Conservation (phyloP, 2,113 vertebrate species). For the Herpetotheres cachinnans region DNA sequence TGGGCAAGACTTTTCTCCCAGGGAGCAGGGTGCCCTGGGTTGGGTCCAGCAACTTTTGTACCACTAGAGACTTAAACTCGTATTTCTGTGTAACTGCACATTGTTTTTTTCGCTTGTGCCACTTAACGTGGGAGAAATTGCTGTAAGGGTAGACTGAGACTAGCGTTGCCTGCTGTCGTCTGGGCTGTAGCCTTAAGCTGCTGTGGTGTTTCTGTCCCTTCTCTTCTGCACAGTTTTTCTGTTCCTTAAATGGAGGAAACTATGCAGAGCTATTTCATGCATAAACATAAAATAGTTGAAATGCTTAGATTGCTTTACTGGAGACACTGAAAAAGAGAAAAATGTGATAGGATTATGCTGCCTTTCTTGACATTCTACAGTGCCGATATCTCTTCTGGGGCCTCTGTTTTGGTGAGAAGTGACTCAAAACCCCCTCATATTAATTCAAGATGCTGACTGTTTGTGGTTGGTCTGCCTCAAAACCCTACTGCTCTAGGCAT, state of each 20-base stretch:
- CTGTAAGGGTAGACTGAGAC: not conserved
- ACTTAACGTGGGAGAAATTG: not conserved
- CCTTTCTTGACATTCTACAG: not conserved
- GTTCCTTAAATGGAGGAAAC: not conserved
- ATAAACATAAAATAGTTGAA: not conserved
- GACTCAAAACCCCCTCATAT: not conserved
- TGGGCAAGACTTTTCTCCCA: not conserved
- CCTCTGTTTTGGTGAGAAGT: constrained; percentile 3
- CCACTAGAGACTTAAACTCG: not conserved
- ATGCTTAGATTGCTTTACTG: not conserved
- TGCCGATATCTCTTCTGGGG: not conserved
- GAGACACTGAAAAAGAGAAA: not conserved
- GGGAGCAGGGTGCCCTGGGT: not conserved
- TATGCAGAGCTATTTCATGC: not conserved
- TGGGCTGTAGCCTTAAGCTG: not conserved
- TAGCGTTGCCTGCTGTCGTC: not conserved
- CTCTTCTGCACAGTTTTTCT: not conserved
- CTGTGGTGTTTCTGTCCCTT: not conserved
- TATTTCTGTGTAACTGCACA: not conserved
- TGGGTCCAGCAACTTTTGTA: not conserved
- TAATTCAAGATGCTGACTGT: not conserved
- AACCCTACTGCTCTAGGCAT: constrained; percentile 10
- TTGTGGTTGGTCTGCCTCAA: constrained; percentile 5
- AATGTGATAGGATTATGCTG: not conserved
- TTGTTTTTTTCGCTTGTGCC: not conserved